Evolutionary conservation across 2,888 invertebrate species (phyloP), one percentile per base, ranked within the genome.

Genomic region (Ormia ochracea): DNA sequence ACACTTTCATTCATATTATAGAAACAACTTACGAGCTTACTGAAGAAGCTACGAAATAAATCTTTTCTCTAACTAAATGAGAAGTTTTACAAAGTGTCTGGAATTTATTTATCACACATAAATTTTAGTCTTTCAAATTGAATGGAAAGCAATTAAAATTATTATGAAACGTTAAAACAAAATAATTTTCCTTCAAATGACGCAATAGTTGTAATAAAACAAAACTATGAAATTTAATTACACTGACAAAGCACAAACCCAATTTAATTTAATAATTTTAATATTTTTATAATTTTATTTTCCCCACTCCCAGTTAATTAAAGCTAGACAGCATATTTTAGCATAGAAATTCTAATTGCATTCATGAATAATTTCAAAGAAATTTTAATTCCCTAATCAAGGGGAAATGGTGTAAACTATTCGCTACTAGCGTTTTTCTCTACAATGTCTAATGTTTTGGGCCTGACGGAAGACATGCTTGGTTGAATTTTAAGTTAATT

Each of bases 401-500:
- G 26, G 21, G 41, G 61, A 72, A 72, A 72, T 63, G 72, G 72
- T 72, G 72, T 72, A 63, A 52, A 52, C 12, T 52, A 52, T 41
- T 33, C 10, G 23, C 59, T 31, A 41, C 31, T 41, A 38, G 58
- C 26, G n/a, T 66, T 31, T 58, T 66, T 48, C 28, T 58, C 0
- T 31, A 38, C 36, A 69, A 69, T 56, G 69, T 69, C 76, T 77
- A 77, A 77, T 63, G 63, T 3, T 70, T 77, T 69, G 69, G 48
- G 48, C 41, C 63, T 70, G 70, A 65, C 69, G 69, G 69, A 63
- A 77, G 76, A 77, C 69, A 77, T 77, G 76, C 76, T 77, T 70
- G 48, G 76, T 19, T 77, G 76, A 69, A 77, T 77, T 77, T 70
- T 54, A 77, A 77, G 76, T 77, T 63, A 63, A 56, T 63, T 76